Conservation (phyloP, 30 jellyfish, hydroid and myxozoan genomes). For the Cassiopea xamachana region DNA sequence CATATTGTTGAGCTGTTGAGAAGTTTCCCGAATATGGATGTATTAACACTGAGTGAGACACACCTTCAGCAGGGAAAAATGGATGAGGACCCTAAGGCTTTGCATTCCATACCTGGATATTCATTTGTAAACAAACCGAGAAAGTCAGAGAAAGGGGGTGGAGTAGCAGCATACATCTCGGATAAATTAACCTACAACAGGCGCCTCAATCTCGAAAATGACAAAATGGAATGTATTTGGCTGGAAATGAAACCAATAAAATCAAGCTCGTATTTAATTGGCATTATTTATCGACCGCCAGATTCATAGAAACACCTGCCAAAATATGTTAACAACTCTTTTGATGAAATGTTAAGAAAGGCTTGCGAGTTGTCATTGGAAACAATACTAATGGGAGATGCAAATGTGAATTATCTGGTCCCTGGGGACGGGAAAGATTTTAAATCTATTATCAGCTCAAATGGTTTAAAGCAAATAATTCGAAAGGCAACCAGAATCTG, state of each 20-base stretch:
- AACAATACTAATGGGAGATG: constrained; percentile 76
- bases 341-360: constrained; percentile 18
- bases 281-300: constrained; percentile 72
- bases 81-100: constrained; percentile 49
- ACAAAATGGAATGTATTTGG: constrained; percentile 66
- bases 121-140: constrained; percentile 59
- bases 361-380: constrained; percentile 51
- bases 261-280: constrained; percentile 52
- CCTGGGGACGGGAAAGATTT: constrained; percentile 41
- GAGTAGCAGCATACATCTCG: constrained; percentile 76
- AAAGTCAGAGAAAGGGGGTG: constrained; percentile 67
- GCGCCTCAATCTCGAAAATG: constrained; percentile 75
- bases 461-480: no score
- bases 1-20: constrained; percentile 45
- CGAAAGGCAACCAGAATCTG: no score
- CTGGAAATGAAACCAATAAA: constrained; percentile 58
- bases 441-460: constrained; percentile 8
- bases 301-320: constrained; percentile 52
- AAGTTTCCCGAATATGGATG: constrained; percentile 35
- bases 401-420: constrained; percentile 69
- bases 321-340: constrained; percentile 1
- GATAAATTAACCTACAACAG: constrained; percentile 34
- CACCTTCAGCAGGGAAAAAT: constrained; percentile 53
- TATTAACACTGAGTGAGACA: constrained; percentile 49
- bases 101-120: constrained; percentile 52